Conservation (phyloP, 1,140 invertebrate genomes). For the Papilio xuthus region DNA sequence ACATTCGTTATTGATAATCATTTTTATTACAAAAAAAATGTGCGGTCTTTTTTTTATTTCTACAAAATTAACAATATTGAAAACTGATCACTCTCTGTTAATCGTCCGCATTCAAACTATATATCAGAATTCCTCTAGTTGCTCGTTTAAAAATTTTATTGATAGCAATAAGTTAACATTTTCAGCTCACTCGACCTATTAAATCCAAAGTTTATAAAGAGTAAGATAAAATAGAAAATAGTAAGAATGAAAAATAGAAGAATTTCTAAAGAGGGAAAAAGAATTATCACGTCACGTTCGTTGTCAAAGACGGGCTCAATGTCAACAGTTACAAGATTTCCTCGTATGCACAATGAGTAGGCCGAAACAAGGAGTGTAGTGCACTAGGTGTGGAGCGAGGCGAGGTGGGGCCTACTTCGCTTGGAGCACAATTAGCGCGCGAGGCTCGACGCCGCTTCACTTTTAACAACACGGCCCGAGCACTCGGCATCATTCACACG, state of each 20-base stretch:
- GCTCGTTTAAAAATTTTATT: neutral
- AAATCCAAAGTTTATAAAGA: slow-evolving; percentile 14
- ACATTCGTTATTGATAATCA: slow-evolving; percentile 62
- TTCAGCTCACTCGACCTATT: neutral
- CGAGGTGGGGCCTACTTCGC: slow-evolving; percentile 51
- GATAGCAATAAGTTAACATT: neutral
- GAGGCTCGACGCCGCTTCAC: slow-evolving; percentile 77
- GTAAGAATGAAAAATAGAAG: neutral
- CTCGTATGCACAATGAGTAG: slow-evolving; percentile 58
- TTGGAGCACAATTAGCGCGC: slow-evolving; percentile 78
- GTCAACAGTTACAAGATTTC: slow-evolving; percentile 75
- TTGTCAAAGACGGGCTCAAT: slow-evolving; percentile 60
- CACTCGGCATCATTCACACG: slow-evolving; percentile 75
- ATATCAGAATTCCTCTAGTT: neutral
- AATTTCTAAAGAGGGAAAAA: neutral
- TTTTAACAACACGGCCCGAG: slow-evolving; percentile 74
- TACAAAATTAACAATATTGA: too few species aligned
- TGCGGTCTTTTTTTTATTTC: too few species aligned
- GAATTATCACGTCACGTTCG: neutral
- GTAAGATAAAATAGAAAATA: neutral
- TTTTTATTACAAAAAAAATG: slow-evolving; percentile 46
- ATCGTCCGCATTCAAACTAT: neutral
- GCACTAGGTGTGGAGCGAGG: slow-evolving; percentile 61
- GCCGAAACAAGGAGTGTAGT: slow-evolving; percentile 71
- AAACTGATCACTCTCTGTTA: neutral